Evolutionary conservation across 1,140 invertebrate genomes (phyloP).

Genomic region (Gonatopus flavifemur): DNA sequence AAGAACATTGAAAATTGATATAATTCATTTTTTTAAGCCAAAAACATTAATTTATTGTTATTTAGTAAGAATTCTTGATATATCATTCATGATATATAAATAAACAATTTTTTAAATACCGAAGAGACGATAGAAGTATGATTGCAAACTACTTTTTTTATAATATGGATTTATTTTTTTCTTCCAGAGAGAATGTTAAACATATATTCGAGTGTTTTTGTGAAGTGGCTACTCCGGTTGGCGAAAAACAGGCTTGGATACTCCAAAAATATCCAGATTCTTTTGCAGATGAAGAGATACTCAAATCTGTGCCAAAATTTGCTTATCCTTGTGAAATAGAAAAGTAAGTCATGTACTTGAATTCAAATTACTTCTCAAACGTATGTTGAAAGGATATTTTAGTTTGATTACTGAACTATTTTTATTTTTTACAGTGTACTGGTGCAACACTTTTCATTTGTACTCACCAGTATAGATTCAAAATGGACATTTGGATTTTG

Average conservation of each 20-base stretch:
- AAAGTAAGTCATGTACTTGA: slow-evolving; percentile 63
- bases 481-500: slow-evolving; percentile 97
- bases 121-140: not conserved
- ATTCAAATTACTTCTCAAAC: not conserved
- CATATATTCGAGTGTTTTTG: slow-evolving; percentile 83
- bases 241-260: slow-evolving; percentile 68
- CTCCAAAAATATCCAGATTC: slow-evolving; percentile 75
- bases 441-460: slow-evolving; percentile 89
- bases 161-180: slow-evolving; percentile 13
- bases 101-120: not conserved
- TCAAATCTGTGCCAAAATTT: slow-evolving; percentile 82
- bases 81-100: not conserved
- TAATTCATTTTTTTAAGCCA: too few relatives aligned
- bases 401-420: slow-evolving; percentile 1
- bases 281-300: slow-evolving; percentile 74
- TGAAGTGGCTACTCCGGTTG: slow-evolving; percentile 71
- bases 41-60: too few relatives aligned
- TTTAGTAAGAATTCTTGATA: too few relatives aligned
- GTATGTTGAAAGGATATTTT: slow-evolving; percentile 1
- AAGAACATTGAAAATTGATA: too few relatives aligned
- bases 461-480: slow-evolving; percentile 88
- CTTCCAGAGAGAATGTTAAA: slow-evolving; percentile 76
- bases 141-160: not conserved
- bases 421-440: slow-evolving; percentile 61
- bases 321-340: slow-evolving; percentile 81